A percentile compares a stretch with the other conserved stretches of the same genome.
Evolutionary conservation across 1,140 invertebrate genomes (phyloP).

Genomic region (Drepana arcuata): DNA sequence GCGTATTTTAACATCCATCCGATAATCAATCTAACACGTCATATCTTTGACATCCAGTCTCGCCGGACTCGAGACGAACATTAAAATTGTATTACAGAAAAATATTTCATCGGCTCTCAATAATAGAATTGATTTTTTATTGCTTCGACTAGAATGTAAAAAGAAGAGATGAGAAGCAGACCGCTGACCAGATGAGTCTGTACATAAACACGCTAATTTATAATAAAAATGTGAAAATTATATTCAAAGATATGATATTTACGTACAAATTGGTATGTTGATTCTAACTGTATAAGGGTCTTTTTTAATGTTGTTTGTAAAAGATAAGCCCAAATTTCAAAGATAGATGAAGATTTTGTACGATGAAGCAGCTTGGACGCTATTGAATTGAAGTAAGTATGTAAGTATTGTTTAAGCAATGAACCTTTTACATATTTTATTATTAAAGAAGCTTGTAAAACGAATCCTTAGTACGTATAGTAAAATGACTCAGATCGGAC

Average conservation of each 20-base stretch:
- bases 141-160: constrained; percentile 4
- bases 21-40: constrained; percentile 74
- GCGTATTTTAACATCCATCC: constrained; percentile 72
- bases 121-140: constrained; percentile 15
- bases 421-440: no score
- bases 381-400: no score
- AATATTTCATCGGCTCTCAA: constrained; percentile 12
- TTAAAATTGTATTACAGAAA: constrained; percentile 13
- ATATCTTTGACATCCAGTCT: constrained; percentile 70
- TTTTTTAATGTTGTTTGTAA: constrained; percentile 22
- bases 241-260: constrained; percentile 35
- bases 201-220: constrained; percentile 68
- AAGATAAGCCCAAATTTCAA: constrained; percentile 13
- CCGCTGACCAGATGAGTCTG: constrained; percentile 55
- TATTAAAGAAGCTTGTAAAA: no score
- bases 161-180: constrained; percentile 40
- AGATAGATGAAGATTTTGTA: no score
- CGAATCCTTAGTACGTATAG: no score
- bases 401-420: no score
- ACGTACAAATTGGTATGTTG: constrained; percentile 49
- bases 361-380: no score
- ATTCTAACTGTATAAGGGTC: constrained; percentile 32
- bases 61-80: constrained; percentile 38
- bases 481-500: no score
- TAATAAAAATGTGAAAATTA: constrained; percentile 54